Base-by-base conservation (phyloP, 2,113 vertebrate genomes). In the Pandion haliaetus region DNA sequence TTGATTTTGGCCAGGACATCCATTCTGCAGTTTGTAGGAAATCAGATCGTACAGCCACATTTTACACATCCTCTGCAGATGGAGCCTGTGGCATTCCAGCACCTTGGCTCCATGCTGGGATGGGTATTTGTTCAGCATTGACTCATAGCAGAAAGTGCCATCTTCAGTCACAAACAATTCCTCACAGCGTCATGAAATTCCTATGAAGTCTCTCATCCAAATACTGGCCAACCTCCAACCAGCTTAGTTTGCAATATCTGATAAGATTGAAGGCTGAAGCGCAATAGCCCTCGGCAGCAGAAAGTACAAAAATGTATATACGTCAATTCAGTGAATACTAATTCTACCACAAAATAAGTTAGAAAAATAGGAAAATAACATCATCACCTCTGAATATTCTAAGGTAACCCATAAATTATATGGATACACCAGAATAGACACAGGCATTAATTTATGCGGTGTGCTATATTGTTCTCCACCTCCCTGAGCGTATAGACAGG, bases 181-280 rank as follows among this genome's bases (percentile, higher is more conserved):
- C 73, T 40, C 57, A 47, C 47, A 29, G 57, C 84, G 55, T 10
- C 73, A 17, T 2, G 0, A 36, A 58, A 29, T 15, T 79, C 66
- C 71, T 40, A 1, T 4, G 62, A 58, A 42, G 42, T 42, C 71
- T 93, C 81, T 54, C 38, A 57, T 50, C 82, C 84, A 18, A 81
- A 76, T 15, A 19, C 67, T 38, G 63, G 58, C 76, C 93, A 67
- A 24, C 31, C 69, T 70, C 55, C 88, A 80, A 6, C 32, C 80
- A 52, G 83, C 88, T 96, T 83, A 91, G 77, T 17, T 10, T 88
- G 91, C 91, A 88, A n/a, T 62, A 86, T 65, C 79, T 66, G 82
- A 61, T 24, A 63, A 63, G 45, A 96, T 91, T 83, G 95, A 95
- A 96, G 93, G 23, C 77, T 83, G 55, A 81, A 89, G 69, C 34